phyloP scores from a whole-genome alignment of 2,888 invertebrate genomes.

The Stenchaetothrips biformis region DNA sequence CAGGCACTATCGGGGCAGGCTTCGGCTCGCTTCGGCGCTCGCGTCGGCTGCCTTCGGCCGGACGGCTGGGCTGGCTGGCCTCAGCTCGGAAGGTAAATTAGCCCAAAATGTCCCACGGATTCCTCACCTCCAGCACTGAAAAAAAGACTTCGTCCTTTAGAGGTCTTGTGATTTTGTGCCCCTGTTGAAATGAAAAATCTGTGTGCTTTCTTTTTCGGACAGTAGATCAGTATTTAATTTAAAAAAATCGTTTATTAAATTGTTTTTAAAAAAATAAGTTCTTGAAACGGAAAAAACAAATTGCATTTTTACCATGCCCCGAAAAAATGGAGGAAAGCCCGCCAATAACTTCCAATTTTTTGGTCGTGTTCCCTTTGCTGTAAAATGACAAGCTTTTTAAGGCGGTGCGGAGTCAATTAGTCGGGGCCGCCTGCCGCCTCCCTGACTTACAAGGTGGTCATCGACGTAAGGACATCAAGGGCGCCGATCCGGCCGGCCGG shows the following conservation, averaged over 20 bases:
- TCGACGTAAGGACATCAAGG: constrained; percentile 14
- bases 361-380: not conserved
- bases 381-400: too few relatives aligned
- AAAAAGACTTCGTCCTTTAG: too few relatives aligned
- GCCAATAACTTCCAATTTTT: too few relatives aligned
- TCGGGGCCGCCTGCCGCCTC: not conserved
- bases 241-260: too few relatives aligned
- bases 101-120: not conserved
- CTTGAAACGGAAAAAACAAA: too few relatives aligned
- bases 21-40: not conserved
- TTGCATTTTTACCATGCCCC: too few relatives aligned
- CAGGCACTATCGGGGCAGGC: not conserved
- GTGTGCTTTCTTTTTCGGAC: too few relatives aligned
- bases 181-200: too few relatives aligned
- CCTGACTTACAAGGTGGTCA: constrained; percentile 13
- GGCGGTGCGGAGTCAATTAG: not conserved
- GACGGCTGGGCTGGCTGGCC: not conserved
- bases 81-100: not conserved
- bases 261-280: too few relatives aligned
- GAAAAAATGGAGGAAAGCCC: too few relatives aligned
- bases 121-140: not conserved
- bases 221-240: too few relatives aligned
- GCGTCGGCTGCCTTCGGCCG: not conserved
- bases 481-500: not conserved
- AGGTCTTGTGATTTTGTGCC: too few relatives aligned